A percentile compares a stretch with the other conserved stretches of the same genome.
These are phyloP conservation scores for Halcyon smyrnensis DNA, from an alignment of 2,797 vertebrate species.

Conservation along the genomic window DNA sequence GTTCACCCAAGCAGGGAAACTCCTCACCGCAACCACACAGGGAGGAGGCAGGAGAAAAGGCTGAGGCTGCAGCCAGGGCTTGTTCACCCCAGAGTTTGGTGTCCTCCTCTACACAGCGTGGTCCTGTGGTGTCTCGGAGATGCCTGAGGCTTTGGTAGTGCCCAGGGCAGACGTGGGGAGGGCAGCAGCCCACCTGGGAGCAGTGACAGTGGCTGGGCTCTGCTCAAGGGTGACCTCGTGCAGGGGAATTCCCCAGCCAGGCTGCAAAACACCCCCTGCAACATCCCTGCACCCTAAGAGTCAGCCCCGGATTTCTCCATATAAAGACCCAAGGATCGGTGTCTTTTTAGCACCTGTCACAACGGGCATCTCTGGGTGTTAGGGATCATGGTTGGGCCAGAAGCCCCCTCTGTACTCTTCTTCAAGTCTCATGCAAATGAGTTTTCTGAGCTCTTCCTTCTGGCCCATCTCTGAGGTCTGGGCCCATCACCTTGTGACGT, in stretches of 20 bases:
- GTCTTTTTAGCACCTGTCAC: background rate
- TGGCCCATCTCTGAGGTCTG: background rate
- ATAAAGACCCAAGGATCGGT: fast-evolving
- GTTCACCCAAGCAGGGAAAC: background rate
- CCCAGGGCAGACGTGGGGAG: fast-evolving
- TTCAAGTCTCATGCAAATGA: background rate
- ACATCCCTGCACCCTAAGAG: background rate
- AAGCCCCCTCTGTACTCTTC: background rate
- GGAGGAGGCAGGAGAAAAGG: background rate
- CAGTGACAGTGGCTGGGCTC: background rate
- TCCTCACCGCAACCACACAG: fast-evolving
- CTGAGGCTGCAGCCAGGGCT: background rate
- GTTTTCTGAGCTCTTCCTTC: background rate
- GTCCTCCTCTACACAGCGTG: fast-evolving
- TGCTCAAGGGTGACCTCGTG: background rate
- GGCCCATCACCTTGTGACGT: background rate
- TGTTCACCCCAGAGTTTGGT: background rate
- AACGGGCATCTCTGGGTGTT: background rate
- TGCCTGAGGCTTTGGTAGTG: background rate
- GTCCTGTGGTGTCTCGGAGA: background rate
- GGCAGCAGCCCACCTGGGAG: background rate
- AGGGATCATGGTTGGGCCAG: background rate
- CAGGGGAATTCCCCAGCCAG: background rate
- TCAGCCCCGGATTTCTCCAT: background rate
- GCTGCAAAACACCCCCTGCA: background rate